These are phyloP conservation scores for Tetragnatha montana DNA, from an alignment of 2,888 invertebrate species.

Conservation along the genomic window DNA sequence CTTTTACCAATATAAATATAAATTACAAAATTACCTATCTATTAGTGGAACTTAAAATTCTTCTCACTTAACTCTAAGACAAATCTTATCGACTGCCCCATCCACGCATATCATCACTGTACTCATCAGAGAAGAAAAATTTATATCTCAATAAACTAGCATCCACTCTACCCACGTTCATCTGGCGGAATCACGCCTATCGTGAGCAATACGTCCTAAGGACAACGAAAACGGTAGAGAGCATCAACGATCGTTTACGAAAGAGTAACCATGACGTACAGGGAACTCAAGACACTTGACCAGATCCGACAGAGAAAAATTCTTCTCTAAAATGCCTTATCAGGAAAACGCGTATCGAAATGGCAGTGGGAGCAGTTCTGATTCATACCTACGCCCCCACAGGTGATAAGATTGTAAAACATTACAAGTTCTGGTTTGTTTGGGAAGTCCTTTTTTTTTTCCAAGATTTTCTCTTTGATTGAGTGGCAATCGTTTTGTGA, in stretches of 20 bases:
- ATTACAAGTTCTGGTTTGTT: background rate
- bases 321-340: background rate
- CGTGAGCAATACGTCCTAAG: constrained; percentile 1
- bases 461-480: background rate
- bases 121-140: background rate
- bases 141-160: constrained; percentile 6
- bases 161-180: constrained; percentile 12
- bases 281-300: background rate
- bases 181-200: background rate
- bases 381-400: background rate
- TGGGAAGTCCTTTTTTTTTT: background rate
- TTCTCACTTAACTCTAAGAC: background rate
- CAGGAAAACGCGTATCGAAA: background rate
- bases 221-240: background rate
- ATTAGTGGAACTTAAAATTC: too few relatives aligned
- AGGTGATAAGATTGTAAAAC: background rate
- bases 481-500: background rate
- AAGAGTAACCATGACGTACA: background rate
- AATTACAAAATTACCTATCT: too few relatives aligned
- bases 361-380: background rate
- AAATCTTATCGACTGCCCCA: background rate
- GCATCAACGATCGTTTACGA: background rate
- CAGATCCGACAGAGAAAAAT: background rate
- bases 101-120: constrained; percentile 21
- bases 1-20: too few relatives aligned